Evolutionary conservation across 1,140 invertebrate genomes (phyloP).

Genomic region (Drosophila asahinai): DNA sequence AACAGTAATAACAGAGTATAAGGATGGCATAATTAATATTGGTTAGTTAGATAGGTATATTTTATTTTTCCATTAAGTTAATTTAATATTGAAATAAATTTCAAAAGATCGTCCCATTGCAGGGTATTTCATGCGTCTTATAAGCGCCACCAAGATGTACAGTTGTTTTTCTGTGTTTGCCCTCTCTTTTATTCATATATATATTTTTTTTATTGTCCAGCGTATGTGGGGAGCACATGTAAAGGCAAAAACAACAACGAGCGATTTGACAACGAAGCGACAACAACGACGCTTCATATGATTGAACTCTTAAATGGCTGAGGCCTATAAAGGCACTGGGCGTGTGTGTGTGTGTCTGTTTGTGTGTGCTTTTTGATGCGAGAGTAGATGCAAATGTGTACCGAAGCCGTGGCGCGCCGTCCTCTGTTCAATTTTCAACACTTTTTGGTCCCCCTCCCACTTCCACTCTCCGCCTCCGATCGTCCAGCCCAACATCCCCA

Average conservation of each 20-base stretch:
- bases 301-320: slow-evolving; percentile 74
- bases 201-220: slow-evolving; percentile 38
- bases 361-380: slow-evolving; percentile 14
- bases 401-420: slow-evolving; percentile 6
- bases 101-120: neutral
- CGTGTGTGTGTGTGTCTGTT: slow-evolving; percentile 2
- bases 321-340: slow-evolving; percentile 36
- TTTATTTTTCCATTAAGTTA: neutral
- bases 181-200: slow-evolving; percentile 38
- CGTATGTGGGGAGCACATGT: slow-evolving; percentile 56
- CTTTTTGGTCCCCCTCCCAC: slow-evolving; percentile 60
- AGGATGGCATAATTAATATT: too few species aligned
- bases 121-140: neutral
- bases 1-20: too few species aligned
- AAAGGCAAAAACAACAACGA: slow-evolving; percentile 25
- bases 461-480: slow-evolving; percentile 19
- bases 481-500: neutral
- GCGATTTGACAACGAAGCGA: slow-evolving; percentile 61
- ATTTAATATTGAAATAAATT: neutral
- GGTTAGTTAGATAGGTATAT: too few species aligned
- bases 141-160: slow-evolving; percentile 2
- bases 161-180: slow-evolving; percentile 47
- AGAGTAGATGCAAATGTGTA: slow-evolving; percentile 32
- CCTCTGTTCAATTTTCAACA: slow-evolving; percentile 70
- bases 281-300: slow-evolving; percentile 72